Base-by-base conservation (phyloP, 2,888 invertebrate genomes). In the Chesias legatella region DNA sequence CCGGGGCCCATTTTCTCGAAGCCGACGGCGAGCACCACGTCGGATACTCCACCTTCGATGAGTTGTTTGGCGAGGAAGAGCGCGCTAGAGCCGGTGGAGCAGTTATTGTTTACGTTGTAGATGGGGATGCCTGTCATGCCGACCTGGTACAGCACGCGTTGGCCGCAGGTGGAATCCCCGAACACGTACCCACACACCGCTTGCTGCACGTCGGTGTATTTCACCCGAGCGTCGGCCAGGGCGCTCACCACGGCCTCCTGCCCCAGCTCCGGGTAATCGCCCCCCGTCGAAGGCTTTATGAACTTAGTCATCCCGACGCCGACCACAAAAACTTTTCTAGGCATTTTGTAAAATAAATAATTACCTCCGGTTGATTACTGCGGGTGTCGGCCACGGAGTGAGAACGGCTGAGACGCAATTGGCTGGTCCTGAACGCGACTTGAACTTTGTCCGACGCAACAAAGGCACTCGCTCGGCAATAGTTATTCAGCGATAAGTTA, bases 241-340 rank as follows among this genome's bases (percentile, higher is more conserved):
- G 99, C 99, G 53, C 95, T 95, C 7, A 90, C 90, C 0, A 98
- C 95, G 1, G 98, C 95, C 88, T 99, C 98, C 66, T 95, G 94
- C 8, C 95, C 98, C 92, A 98, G 93, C 58, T 97, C 94, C 0
- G 99, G 98, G 75, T 99, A 99, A 78, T 99, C 98, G 62, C 93
- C 92, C 57, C 94, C 90, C 33, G 93, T 90, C 34, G 95, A 97
- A 30, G 99, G 99, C 80, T 98, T 99, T 67, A 96, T 95, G 84
- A 99, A 99, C 91, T 98, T 98, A 50, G 98, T 98, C 98, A 98
- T 98, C 51, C 98, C 98, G 57, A 98, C 98, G 52, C 98, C 98
- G 63, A 98, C 91, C 37, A 98, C 97, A 80, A 91, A 98, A 35
- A 97, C 96, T 80, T 90, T 89, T 71, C 71, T 82, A 80, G 74